Base-by-base conservation (phyloP, 2,888 invertebrate genomes). In the Neoitamus cyanurus region DNA sequence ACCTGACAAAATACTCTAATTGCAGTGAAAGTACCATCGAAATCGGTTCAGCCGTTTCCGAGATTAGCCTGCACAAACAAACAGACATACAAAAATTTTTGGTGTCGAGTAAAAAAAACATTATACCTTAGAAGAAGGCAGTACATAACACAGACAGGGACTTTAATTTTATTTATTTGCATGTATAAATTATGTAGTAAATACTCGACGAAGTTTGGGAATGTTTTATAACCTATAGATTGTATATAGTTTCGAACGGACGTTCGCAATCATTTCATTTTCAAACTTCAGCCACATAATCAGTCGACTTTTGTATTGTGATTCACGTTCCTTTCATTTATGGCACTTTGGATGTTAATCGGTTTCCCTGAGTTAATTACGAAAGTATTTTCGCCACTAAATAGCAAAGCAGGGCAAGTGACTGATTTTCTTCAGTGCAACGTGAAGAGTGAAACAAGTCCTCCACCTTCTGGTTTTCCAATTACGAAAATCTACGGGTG, bases 401-500 rank as follows among this genome's bases (percentile, higher is more conserved):
- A 42, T n/a, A 42, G n/a, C 42, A 42, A 42, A n/a, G n/a, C 42
- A n/a, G 42, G 5, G 4, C 5, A 42, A 4, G 42, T 42, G 15
- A n/a, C 42, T 4, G 42, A 3, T 1, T 42, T 42, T 5, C 13
- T 42, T 1, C 5, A n/a, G 15, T 42, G 42, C 42, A 42, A 42
- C n/a, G 42, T 42, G n/a, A 15, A 42, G 42, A 42, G 15, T n/a
- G 13, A 42, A 42, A 42, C n/a, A 42, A 42, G 37, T 73, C 20
- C 36, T 73, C 15, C 30, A 37, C 37, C 34, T 37, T 73, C 73
- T 37, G 73, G 34, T 73, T 73, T 73, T 73, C 37, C 36, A 73
- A 73, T 73, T 73, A 36, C 25, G 36, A 73, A 73, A 73, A 30
- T 73, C 73, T 30, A 36, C 15, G 73, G 73, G 73, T 73, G 73